Base-by-base conservation (phyloP, 2,113 vertebrate genomes). In the Poeciliopsis prolifica region DNA sequence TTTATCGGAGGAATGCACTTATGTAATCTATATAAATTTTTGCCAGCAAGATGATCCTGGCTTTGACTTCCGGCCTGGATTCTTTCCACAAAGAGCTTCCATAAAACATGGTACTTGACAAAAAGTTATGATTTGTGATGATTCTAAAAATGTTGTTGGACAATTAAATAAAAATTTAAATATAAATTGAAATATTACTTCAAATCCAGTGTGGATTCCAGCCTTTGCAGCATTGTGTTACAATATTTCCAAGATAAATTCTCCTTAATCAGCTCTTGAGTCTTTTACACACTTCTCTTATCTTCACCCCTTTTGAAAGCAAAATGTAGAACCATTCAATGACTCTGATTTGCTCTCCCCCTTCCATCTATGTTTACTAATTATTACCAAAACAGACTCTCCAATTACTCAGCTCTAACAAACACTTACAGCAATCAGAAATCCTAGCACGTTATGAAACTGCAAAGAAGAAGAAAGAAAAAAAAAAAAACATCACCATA, bases 321-420 rank as follows among this genome's bases (percentile, higher is more conserved):
- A 80, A 86, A 90, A 80, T 73, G 74, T 64, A 30, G 37, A 65
- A 68, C 74, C 80, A 84, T 85, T 80, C 88, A 4, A 22, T 84
- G 84, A 85, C 78, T 94, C 77, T 87, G 94, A 95, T 94, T 93
- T 86, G 91, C 86, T 90, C 80, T 29, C 33, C 81, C 91, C 68
- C 86, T 85, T 91, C 86, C 88, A 86, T 89, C 93, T 91, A 92
- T 89, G 90, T 92, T 95, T 87, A 88, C 92, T 93, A 91, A 94
- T 92, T 95, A 95, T 94, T 95, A 89, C 90, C 92, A 88, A 40
- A 68, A 88, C 91, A 83, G 83, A 88, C 87, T 90, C 71, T 92
- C 87, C 89, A 91, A 91, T 94, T 93, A 94, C 91, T 92, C 68
- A 60, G 70, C 87, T 84, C 82, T 70, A 87, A 89, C 90, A 91